Evolutionary conservation across 2,888 invertebrate genomes (phyloP), one percentile per base, ranked within the genome.

Genomic region (Hermaeophaga mercurialis): DNA sequence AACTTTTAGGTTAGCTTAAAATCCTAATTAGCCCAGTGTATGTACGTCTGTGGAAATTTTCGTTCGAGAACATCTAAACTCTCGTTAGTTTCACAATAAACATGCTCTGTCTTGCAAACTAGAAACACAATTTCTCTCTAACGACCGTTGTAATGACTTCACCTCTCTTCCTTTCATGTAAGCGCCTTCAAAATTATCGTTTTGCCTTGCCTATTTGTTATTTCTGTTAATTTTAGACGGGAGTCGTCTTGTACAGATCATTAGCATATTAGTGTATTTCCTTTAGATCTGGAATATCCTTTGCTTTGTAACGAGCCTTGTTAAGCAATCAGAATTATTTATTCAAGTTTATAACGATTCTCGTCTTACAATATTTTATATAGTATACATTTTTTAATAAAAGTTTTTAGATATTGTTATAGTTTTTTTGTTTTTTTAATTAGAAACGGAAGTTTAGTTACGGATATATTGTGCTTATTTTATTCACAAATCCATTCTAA

Each of bases 231-330:
- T 39, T 49, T 49, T 12, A 49, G 19, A 49, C 15, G 49, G 28
- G 33, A 49, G 39, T 49, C 12, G 49, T 45, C 45, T 8, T 24
- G 53, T 53, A 53, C 44, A 52, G 44, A 43, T 52, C 34, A 52
- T 52, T 43, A 52, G 43, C 52, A 52, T 44, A 52, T 52, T 52
- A 44, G 44, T 24, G 34, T 34, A 14, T 44, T 52, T 52, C 52
- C 52, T 34, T 52, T 43, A n/a, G 18, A 11, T 31, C 18, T 19
- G 34, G 22, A 44, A 17, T 33, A 22, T 17, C 24, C 17, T 45
- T 45, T 38, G 45, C 19, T 34, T 36, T 12, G n/a, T n/a, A n/a
- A n/a, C 8, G 18, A 3, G 15, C 9, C 6, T n/a, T 38, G 17
- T 9, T 12, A 12, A 38, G 17, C 38, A 18, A 14, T 4, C 38